Evolutionary conservation across 2,797 vertebrate genomes (phyloP).

Genomic region (Malurus splendens): DNA sequence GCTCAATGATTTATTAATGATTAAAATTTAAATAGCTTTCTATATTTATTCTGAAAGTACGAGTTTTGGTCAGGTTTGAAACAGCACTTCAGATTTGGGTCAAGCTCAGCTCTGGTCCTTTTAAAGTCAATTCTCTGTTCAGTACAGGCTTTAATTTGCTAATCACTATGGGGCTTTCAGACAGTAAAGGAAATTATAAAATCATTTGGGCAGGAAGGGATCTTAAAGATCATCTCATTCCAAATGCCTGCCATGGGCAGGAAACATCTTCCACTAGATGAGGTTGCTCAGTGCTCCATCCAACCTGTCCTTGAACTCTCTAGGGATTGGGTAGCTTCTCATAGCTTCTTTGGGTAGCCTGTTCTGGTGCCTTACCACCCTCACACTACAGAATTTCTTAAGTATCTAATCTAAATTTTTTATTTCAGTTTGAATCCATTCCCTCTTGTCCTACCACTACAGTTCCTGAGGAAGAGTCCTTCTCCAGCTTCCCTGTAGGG

Average conservation of each 20-base stretch:
- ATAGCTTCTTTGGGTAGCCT: neutral
- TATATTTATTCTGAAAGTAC: neutral
- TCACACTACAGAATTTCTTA: neutral
- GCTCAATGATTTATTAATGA: neutral
- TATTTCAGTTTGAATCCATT: neutral
- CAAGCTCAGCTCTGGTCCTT: neutral
- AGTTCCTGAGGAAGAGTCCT: neutral
- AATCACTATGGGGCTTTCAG: neutral
- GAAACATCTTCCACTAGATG: neutral
- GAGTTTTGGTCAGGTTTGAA: neutral
- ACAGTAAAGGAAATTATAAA: neutral
- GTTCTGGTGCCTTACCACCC: neutral
- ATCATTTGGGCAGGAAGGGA: neutral
- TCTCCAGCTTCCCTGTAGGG: neutral
- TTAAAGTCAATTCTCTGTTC: neutral
- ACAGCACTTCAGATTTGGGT: neutral
- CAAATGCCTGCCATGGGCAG: neutral
- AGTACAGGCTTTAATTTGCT: neutral
- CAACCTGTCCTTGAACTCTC: neutral
- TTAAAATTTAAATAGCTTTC: neutral
- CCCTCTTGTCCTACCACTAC: neutral
- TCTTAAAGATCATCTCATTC: neutral
- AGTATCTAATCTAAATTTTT: neutral
- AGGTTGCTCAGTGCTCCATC: neutral
- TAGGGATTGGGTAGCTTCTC: too few relatives aligned